Percentiles rank a stretch among this genome's conserved stretches.
phyloP scores from a whole-genome alignment of 37 sponge, comb jelly and placozoan genomes.

The Beroe forskalii region DNA sequence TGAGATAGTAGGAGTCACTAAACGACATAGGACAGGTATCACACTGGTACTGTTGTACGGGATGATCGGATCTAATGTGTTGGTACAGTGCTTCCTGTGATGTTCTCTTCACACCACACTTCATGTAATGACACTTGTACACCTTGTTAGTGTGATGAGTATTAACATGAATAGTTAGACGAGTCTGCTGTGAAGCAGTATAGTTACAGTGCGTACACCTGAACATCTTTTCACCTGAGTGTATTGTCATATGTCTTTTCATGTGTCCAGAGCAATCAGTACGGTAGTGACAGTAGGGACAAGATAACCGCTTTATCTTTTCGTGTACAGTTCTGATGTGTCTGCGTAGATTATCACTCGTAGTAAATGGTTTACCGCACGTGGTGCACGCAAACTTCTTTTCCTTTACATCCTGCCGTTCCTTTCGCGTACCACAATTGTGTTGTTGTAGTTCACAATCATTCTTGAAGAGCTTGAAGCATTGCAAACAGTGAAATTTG shows the following conservation, averaged over 20 bases:
- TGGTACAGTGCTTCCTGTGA: neutral
- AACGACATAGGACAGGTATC: slow-evolving; percentile 26
- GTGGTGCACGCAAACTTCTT: neutral
- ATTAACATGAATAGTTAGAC: neutral
- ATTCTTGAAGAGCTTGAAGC: neutral
- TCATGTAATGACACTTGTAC: neutral
- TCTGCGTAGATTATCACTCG: neutral
- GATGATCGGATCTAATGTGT: slow-evolving; percentile 43
- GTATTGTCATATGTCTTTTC: neutral
- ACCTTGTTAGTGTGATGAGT: slow-evolving; percentile 21
- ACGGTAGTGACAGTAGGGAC: slow-evolving; percentile 6
- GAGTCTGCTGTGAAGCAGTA: neutral
- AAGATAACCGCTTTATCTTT: neutral
- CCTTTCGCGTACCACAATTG: too few species aligned
- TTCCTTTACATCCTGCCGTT: neutral
- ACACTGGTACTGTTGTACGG: slow-evolving; percentile 6
- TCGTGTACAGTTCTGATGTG: slow-evolving; percentile 53
- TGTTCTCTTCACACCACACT: slow-evolving; percentile 51
- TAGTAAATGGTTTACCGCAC: neutral
- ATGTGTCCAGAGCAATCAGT: neutral
- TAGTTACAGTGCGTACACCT: slow-evolving; percentile 27
- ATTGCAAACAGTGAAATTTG: neutral
- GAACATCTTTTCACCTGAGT: slow-evolving; percentile 23
- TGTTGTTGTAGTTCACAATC: neutral
- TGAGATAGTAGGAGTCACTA: neutral